phyloP scores from a whole-genome alignment of 2,797 vertebrate genomes.

The Micromesistius poutassou region DNA sequence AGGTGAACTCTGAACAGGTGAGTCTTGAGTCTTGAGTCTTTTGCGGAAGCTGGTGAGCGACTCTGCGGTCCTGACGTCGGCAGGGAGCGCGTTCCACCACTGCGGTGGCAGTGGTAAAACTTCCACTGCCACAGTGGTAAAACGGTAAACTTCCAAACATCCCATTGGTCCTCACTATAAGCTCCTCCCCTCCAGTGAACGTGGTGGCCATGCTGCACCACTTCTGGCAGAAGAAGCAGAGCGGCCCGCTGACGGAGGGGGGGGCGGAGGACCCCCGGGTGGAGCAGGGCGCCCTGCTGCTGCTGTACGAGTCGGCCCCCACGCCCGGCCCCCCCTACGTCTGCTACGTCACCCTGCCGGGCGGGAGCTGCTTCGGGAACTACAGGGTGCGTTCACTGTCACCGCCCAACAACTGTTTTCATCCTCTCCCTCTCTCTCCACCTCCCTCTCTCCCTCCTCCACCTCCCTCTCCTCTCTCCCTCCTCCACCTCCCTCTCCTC shows the following conservation, averaged over 20 bases:
- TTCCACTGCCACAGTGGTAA: too few relatives aligned
- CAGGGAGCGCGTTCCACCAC: too few relatives aligned
- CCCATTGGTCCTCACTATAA: not conserved
- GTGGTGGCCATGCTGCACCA: slow-evolving; percentile 86
- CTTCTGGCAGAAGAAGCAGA: slow-evolving; percentile 89
- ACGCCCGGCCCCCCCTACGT: slow-evolving; percentile 79
- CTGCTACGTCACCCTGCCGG: slow-evolving; percentile 88
- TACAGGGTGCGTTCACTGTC: slow-evolving; percentile 74
- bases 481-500: too few relatives aligned
- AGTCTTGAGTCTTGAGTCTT: too few relatives aligned
- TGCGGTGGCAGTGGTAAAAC: too few relatives aligned
- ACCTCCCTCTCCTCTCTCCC: too few relatives aligned
- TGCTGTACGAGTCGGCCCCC: slow-evolving; percentile 83
- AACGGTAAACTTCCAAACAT: too few relatives aligned
- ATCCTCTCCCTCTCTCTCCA: too few relatives aligned
- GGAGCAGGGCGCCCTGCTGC: slow-evolving; percentile 50
- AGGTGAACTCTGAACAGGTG: too few relatives aligned
- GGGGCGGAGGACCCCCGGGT: slow-evolving; percentile 72
- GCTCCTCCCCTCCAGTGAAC: slow-evolving; percentile 57
- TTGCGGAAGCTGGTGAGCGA: too few relatives aligned
- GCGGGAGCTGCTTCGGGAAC: slow-evolving; percentile 91
- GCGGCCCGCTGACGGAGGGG: slow-evolving; percentile 45
- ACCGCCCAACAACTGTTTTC: not conserved
- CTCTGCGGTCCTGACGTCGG: too few relatives aligned
- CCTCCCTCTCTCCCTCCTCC: too few relatives aligned